Evolutionary conservation across 2,888 invertebrate species (phyloP), one percentile per base, ranked within the genome.

Genomic region (Adelphocoris suturalis): DNA sequence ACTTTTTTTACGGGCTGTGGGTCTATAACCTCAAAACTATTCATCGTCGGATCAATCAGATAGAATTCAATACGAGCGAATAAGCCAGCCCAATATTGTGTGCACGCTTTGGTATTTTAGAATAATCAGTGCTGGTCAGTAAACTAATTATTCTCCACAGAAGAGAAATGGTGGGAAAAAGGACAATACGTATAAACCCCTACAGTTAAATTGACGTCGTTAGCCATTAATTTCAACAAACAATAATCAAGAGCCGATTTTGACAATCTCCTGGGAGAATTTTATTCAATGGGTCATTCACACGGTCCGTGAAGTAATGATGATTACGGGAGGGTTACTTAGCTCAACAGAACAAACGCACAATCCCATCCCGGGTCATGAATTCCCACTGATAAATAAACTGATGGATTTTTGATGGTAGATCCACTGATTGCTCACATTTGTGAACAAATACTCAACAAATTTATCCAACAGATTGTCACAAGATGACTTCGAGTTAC

Each of bases 251-350:
- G n/a, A 9, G n/a, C 1, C 16, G 61, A 68, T 23, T 68, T 23
- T 68, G 68, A 11, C 52, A 19, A 68, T 19, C 68, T 23, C 68
- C 23, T 68, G 68, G 68, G 68, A 68, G 11, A 12, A 19, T 68
- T 68, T 37, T 12, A 68, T 23, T 68, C 23, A 68, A 68, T 68
- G 19, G 68, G 68, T 68, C 68, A 68, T 68, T 68, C 68, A 68
- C 68, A 68, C 68, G 68, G 68, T 23, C 0, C 12, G 27, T 13
- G 52, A 16, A 52, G 68, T 68, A 68, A 68, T 68, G 68, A 68
- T 68, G 68, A 68, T 68, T 68, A 13, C 68, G 13, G 13, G 57
- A 57, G 37, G 19, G 0, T 61, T n/a, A 61, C 61, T 61, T 61
- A 68, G 23, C 27, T 19, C 68, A 23, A 68, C 57, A 16, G 57